Conservation (phyloP, 2,113 vertebrate species). For the Sapayoa aenigma region DNA sequence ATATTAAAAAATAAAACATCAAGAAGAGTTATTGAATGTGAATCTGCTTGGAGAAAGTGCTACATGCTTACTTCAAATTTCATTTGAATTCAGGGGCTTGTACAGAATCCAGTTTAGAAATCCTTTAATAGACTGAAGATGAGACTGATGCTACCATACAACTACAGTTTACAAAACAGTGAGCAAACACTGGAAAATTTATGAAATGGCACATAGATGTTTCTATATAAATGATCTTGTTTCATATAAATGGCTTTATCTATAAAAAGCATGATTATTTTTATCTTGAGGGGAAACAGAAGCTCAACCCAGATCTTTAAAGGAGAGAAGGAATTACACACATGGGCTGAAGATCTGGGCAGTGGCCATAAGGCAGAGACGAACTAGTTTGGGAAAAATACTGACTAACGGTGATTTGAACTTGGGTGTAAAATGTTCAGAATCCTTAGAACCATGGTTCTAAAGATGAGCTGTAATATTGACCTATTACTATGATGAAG, state of each 20-base stretch:
- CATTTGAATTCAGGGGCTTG: not conserved
- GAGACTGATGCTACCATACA: not conserved
- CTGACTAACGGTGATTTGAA: not conserved
- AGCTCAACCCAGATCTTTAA: not conserved
- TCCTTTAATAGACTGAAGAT: not conserved
- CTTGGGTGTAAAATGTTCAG: not conserved
- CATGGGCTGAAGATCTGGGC: not conserved
- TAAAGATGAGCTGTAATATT: not conserved
- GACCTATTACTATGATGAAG: not conserved
- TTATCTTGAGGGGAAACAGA: not conserved
- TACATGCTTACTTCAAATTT: constrained; percentile 9
- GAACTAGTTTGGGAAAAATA: not conserved
- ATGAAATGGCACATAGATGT: not conserved
- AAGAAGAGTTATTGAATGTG: not conserved
- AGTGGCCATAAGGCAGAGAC: not conserved
- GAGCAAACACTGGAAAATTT: not conserved
- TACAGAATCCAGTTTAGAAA: not conserved
- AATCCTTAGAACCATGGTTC: not conserved
- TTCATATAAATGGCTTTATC: not conserved
- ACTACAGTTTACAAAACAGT: not conserved
- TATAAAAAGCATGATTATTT: not conserved
- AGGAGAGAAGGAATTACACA: not conserved
- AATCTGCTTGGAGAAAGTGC: not conserved
- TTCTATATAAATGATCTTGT: not conserved
- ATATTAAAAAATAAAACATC: not conserved